Evolutionary conservation across 2,888 invertebrate genomes (phyloP), one percentile per base, ranked within the genome.

Genomic region (Hydraecia micacea): DNA sequence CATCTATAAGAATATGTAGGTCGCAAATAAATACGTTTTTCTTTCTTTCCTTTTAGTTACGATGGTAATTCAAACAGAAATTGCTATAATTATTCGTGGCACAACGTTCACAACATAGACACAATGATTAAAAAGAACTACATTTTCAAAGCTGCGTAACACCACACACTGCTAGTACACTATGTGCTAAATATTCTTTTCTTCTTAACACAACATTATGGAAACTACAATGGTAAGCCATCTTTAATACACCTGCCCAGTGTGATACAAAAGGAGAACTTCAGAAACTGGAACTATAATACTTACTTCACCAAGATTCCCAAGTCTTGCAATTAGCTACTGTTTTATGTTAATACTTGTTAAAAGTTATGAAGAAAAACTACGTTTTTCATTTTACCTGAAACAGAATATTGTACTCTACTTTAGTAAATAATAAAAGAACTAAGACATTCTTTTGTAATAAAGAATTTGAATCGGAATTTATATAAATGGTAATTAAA

Each of bases 331-430:
- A 83, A 83, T 84, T 83, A 85, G 70, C 85, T 73, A 60, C 73
- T 72, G 76, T 76, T 84, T 80, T 84, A 85, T 80, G 69, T 80
- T 85, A 81, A 85, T 85, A 71, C 68, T 85, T 73, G 81, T 85
- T 81, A 74, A 78, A 81, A 85, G 86, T 75, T 73, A 65, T 73
- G 36, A 65, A 77, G 73, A 74, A 84, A 85, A 75, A 85, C 75
- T 73, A 71, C 32, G 52, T 67, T 73, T 75, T 81, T 73, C n/a
- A 78, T 80, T 80, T 75, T 72, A 79, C 39, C 65, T 85, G 77
- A 66, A 75, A 81, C 69, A 76, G 18, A 60, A 73, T 67, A 73
- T 58, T 66, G 42, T 77, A 32, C 39, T 52, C 11, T 79, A 58
- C 8, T 77, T 65, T n/a, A 28, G 6, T 58, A 32, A 28, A 52